Evolutionary conservation across 92 coral and sea anemone species (phyloP).

Genomic region (Palythoa heliodiscus): DNA sequence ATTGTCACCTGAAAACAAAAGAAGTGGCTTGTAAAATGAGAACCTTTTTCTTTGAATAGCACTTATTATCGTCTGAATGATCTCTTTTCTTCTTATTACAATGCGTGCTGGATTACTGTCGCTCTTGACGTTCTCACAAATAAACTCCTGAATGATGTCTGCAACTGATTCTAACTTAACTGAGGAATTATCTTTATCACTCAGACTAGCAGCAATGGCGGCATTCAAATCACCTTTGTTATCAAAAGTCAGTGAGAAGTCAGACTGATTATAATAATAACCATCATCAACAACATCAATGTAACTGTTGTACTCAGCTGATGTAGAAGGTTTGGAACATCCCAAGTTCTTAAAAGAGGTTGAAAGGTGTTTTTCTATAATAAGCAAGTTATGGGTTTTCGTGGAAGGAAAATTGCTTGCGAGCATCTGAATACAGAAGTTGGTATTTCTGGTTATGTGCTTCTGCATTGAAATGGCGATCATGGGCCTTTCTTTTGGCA

Average conservation of each 20-base stretch:
- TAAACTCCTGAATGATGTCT: conserved; percentile 2
- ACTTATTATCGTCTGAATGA: neutral
- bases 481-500: no score
- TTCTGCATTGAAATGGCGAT: no score
- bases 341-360: conserved; percentile 19
- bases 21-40: conserved; percentile 9
- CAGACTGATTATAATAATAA: conserved; percentile 16
- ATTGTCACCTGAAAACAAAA: conserved; percentile 38
- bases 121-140: neutral
- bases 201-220: conserved; percentile 45
- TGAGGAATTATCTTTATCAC: neutral
- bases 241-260: conserved; percentile 19
- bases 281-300: conserved; percentile 39
- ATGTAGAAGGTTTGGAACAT: conserved; percentile 18
- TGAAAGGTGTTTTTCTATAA: conserved; percentile 7
- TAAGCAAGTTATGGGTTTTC: no score
- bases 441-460: no score
- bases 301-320: conserved; percentile 30
- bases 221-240: conserved; percentile 26
- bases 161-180: neutral
- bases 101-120: conserved; percentile 18
- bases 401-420: no score
- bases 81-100: conserved; percentile 35
- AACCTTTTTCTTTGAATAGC: conserved; percentile 12
- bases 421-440: no score